These are phyloP conservation scores for Aldabrachelys gigantea DNA, from an alignment of 2,113 vertebrate species.

Conservation along the genomic window DNA sequence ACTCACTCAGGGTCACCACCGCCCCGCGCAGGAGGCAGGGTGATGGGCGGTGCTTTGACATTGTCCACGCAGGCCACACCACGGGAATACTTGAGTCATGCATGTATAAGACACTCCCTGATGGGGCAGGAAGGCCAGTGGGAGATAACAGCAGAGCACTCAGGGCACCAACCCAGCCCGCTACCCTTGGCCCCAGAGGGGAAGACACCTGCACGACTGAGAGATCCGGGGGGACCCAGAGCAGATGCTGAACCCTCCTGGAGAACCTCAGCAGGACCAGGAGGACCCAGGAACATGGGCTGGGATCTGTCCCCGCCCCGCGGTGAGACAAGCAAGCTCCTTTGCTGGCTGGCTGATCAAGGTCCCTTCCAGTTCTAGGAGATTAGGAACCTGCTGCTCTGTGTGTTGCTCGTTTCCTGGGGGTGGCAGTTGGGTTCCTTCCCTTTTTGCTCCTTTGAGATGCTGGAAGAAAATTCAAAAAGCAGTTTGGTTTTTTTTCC, in stretches of 20 bases:
- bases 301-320: background rate
- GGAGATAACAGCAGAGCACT: background rate
- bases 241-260: background rate
- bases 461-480: no score
- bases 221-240: background rate
- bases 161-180: background rate
- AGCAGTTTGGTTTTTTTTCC: background rate
- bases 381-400: no score
- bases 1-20: background rate
- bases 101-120: background rate
- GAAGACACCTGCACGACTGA: background rate
- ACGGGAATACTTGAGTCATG: rapidly evolving
- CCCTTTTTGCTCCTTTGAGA: background rate
- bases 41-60: no score
- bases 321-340: background rate
- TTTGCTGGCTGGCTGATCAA: no score
- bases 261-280: background rate
- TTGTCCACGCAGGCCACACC: background rate
- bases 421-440: background rate
- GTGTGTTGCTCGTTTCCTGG: background rate
- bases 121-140: no score
- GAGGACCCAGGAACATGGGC: background rate
- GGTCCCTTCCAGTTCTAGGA: no score
- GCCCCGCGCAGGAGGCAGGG: no score
- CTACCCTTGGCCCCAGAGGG: background rate